A percentile compares a stretch with the other conserved stretches of the same genome.
Evolutionary conservation across 2,888 invertebrate species (phyloP).

Genomic region (Himalopsyche anomala): DNA sequence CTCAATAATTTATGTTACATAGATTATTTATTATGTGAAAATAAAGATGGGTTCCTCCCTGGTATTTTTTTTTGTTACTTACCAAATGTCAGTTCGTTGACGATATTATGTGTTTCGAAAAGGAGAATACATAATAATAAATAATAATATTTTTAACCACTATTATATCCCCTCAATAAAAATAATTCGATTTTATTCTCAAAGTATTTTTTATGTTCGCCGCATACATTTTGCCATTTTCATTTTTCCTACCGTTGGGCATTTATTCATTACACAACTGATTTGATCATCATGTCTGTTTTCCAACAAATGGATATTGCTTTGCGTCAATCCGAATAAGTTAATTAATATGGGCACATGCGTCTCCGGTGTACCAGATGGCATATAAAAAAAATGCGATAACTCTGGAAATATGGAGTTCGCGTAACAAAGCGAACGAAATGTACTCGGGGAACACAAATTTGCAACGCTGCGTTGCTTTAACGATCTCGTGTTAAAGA

Average conservation of each 20-base stretch:
- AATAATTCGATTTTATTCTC: background rate
- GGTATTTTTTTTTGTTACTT: no score
- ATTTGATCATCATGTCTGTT: constrained; percentile 22
- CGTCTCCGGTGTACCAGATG: constrained; percentile 15
- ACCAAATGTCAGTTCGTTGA: no score
- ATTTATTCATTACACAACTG: constrained; percentile 2
- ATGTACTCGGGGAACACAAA: background rate
- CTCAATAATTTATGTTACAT: no score
- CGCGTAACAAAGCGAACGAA: constrained; percentile 5
- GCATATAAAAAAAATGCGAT: constrained; percentile 7
- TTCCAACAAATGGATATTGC: constrained; percentile 25
- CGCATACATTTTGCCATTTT: background rate
- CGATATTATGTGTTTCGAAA: no score
- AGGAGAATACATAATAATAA: no score
- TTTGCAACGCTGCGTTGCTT: constrained; percentile 26
- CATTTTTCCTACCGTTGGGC: constrained; percentile 16
- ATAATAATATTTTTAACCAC: no score
- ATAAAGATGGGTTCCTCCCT: no score
- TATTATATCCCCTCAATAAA: no score
- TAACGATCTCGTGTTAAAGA: background rate
- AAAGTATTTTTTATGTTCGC: background rate
- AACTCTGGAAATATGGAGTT: constrained; percentile 20
- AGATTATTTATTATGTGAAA: no score
- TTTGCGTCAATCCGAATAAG: constrained; percentile 27
- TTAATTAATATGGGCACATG: constrained; percentile 22